Conservation (phyloP, 2,113 vertebrate species). For the Phocoena phocoena region DNA sequence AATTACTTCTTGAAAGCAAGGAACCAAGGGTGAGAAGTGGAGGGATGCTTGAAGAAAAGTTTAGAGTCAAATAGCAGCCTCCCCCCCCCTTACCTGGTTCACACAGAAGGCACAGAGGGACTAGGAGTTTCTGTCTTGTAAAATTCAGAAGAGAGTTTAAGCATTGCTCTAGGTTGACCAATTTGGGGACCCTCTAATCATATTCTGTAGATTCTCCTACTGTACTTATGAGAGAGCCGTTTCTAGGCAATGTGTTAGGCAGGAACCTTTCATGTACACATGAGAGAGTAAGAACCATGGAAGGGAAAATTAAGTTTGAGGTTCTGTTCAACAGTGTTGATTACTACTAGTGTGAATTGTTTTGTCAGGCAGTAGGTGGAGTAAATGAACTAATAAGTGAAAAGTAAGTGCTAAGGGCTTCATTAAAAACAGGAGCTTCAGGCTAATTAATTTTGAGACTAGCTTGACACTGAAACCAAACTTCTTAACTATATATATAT, state of each 20-base stretch:
- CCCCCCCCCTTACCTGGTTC: neutral
- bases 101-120: neutral
- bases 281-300: neutral
- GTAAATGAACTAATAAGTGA: neutral
- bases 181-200: neutral
- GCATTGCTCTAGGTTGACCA: neutral
- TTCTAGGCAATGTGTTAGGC: neutral
- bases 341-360: neutral
- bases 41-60: neutral
- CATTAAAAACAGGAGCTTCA: neutral
- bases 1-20: slow-evolving; percentile 21
- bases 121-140: neutral
- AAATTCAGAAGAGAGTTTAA: neutral
- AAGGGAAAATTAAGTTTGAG: neutral
- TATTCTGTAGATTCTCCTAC: neutral
- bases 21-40: neutral
- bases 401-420: neutral
- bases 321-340: neutral
- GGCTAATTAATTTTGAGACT: neutral
- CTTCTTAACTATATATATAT: neutral
- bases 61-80: neutral
- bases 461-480: neutral
- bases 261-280: neutral
- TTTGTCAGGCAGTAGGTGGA: neutral
- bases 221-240: neutral